A percentile compares a stretch with the other conserved stretches of the same genome.
Evolutionary conservation across 2,888 invertebrate genomes (phyloP).

Genomic region (Chalcis sispes): DNA sequence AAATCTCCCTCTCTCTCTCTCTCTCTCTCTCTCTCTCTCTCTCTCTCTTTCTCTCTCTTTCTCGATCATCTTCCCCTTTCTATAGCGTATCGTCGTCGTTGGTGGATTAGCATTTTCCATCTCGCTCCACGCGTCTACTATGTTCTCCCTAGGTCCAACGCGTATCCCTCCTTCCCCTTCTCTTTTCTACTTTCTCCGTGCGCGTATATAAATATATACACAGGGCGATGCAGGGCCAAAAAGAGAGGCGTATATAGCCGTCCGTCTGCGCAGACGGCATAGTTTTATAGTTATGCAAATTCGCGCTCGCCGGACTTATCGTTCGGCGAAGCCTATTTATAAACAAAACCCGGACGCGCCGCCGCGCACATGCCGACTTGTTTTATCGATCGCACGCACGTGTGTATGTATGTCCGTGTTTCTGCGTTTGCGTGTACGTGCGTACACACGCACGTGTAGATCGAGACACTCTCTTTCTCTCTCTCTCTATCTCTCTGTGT

Average conservation of each 20-base stretch:
- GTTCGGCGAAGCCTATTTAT: slow-evolving; percentile 58
- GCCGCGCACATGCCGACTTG: slow-evolving; percentile 2
- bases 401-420: too few relatives aligned
- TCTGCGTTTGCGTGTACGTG: too few relatives aligned
- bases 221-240: too few relatives aligned
- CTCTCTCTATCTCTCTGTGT: too few relatives aligned
- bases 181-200: not conserved
- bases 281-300: slow-evolving; percentile 57
- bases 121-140: too few relatives aligned
- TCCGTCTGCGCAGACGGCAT: slow-evolving; percentile 46
- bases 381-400: slow-evolving; percentile 35
- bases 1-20: not conserved
- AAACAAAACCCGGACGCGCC: slow-evolving; percentile 40
- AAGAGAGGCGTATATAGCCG: too few relatives aligned
- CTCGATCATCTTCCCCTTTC: not conserved
- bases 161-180: not conserved
- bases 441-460: too few relatives aligned
- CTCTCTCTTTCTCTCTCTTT: not conserved
- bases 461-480: too few relatives aligned
- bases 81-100: not conserved
- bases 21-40: not conserved
- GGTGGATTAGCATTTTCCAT: too few relatives aligned
- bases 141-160: too few relatives aligned
- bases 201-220: slow-evolving; percentile 5
- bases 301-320: slow-evolving; percentile 48